Percentiles rank a stretch among this genome's conserved stretches.
phyloP scores from a whole-genome alignment of 2,797 vertebrate genomes.

The Muraenolepis orangiensis region DNA sequence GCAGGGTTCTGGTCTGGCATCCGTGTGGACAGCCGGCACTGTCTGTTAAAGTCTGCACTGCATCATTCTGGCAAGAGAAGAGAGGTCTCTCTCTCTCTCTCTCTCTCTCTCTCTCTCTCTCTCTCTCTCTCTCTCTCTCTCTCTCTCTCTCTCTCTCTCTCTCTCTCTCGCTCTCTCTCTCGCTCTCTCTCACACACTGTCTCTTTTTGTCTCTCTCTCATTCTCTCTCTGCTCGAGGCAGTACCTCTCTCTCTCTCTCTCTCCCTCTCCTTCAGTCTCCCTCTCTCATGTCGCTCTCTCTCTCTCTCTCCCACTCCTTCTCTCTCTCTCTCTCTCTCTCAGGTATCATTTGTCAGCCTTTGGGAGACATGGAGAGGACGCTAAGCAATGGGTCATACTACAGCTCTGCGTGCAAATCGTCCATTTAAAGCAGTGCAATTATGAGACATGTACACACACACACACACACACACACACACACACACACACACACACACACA shows the following conservation, averaged over 20 bases:
- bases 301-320: too few relatives aligned
- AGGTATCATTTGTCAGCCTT: background rate
- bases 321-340: background rate
- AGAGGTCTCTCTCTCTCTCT: conserved; percentile 37
- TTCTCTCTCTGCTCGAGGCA: too few relatives aligned
- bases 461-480: too few relatives aligned
- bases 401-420: background rate
- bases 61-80: conserved; percentile 53
- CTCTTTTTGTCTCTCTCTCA: too few relatives aligned
- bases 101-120: background rate
- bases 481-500: too few relatives aligned
- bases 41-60: conserved; percentile 21
- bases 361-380: background rate
- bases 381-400: background rate
- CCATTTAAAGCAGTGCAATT: background rate
- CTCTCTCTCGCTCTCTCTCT: background rate
- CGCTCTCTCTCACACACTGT: background rate
- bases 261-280: too few relatives aligned
- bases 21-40: conserved; percentile 25
- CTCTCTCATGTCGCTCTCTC: too few relatives aligned
- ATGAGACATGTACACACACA: background rate
- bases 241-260: too few relatives aligned
- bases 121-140: background rate
- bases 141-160: background rate
- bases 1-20: conserved; percentile 47